These are phyloP conservation scores for Pithys albifrons DNA, from an alignment of 2,113 vertebrate species.

Conservation along the genomic window DNA sequence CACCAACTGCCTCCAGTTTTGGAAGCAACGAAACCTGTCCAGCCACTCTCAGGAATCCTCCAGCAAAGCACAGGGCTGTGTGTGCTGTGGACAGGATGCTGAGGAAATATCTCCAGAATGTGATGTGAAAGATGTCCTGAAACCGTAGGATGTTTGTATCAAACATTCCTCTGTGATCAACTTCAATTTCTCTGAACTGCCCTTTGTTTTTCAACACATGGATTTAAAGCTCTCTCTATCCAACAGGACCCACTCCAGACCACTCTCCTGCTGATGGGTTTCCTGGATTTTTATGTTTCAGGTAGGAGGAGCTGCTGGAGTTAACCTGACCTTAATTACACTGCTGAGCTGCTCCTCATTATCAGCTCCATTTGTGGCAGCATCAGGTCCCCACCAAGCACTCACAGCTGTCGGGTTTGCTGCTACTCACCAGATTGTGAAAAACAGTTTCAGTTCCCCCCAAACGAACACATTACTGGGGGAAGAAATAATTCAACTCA, in stretches of 20 bases:
- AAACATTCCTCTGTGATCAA: background rate
- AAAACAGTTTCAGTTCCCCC: background rate
- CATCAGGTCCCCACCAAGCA: background rate
- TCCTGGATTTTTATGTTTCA: background rate
- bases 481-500: background rate
- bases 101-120: background rate
- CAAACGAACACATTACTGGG: background rate
- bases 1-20: background rate
- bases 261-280: background rate
- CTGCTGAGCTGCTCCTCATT: conserved; percentile 12
- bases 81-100: rapidly evolving
- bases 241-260: background rate
- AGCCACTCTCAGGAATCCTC: background rate
- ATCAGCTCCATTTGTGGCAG: conserved; percentile 23
- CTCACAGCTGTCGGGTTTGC: conserved; percentile 2
- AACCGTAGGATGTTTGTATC: background rate
- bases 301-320: background rate
- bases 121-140: background rate
- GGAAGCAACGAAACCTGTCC: background rate
- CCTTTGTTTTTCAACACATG: background rate
- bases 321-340: conserved; percentile 7
- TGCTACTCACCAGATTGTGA: background rate
- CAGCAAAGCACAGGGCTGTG: rapidly evolving
- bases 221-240: background rate
- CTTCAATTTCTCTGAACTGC: background rate